Conservation (phyloP, 2,888 invertebrate genomes). For the Hylaea fasciaria region DNA sequence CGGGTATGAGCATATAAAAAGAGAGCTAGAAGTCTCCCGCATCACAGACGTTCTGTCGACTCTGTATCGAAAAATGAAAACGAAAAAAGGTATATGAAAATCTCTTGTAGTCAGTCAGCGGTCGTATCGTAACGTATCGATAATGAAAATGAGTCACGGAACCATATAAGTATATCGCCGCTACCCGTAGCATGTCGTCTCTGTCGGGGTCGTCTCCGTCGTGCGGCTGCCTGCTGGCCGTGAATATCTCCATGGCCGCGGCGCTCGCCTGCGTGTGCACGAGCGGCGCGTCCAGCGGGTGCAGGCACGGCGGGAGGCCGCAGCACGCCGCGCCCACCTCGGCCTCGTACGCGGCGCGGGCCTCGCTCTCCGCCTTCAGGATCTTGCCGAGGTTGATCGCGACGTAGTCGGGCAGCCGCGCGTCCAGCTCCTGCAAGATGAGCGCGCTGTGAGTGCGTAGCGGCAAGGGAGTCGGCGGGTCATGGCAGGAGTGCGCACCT, state of each 20-base stretch:
- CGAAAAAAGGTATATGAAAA: no score
- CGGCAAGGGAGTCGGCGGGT: background rate
- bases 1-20: no score
- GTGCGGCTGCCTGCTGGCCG: conserved; percentile 24
- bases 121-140: no score
- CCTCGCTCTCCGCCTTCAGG: conserved; percentile 33
- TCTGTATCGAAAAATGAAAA: no score
- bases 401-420: conserved; percentile 38
- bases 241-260: conserved; percentile 31
- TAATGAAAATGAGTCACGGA: no score
- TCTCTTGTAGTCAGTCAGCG: no score
- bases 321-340: conserved; percentile 11
- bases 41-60: no score
- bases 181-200: conserved; percentile 33
- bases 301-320: conserved; percentile 36
- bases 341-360: conserved; percentile 45
- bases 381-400: conserved; percentile 50
- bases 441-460: conserved; percentile 9
- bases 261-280: conserved; percentile 35
- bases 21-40: no score
- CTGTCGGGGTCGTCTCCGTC: conserved; percentile 33
- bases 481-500: conserved; percentile 3
- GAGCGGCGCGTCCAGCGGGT: conserved; percentile 35
- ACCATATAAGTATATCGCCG: background rate
- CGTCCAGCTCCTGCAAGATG: conserved; percentile 48